phyloP scores from a whole-genome alignment of 2,113 vertebrate species.

The Dromaius novaehollandiae region DNA sequence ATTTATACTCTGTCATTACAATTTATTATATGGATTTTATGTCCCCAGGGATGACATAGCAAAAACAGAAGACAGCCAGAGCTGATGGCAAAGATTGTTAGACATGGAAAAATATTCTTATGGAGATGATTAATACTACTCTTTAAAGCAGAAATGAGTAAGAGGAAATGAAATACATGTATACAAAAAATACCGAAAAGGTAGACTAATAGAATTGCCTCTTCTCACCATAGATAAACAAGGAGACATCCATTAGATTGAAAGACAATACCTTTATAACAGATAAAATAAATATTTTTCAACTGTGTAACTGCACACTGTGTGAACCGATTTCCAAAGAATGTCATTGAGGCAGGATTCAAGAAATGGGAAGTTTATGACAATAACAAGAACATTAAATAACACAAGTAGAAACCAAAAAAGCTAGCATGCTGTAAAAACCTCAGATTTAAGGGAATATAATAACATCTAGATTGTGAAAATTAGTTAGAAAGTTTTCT shows the following conservation, averaged over 20 bases:
- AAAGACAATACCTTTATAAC: conserved; percentile 3
- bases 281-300: neutral
- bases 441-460: neutral
- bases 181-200: neutral
- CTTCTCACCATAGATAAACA: neutral
- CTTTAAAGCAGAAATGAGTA: conserved; percentile 27
- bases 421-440: neutral
- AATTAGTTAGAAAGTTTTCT: neutral
- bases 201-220: neutral
- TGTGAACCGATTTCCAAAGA: neutral
- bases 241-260: neutral
- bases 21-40: conserved; percentile 47
- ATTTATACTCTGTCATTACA: conserved; percentile 4
- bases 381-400: neutral
- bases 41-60: conserved; percentile 10
- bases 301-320: neutral
- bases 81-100: conserved; percentile 4
- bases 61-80: conserved; percentile 16
- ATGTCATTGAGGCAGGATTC: neutral
- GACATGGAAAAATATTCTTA: conserved; percentile 14
- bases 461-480: neutral
- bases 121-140: neutral
- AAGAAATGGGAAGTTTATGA: neutral
- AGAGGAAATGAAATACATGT: neutral
- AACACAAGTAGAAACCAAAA: neutral